These are phyloP conservation scores for Athrips mouffetella DNA, from an alignment of 2,888 invertebrate species.

Conservation along the genomic window DNA sequence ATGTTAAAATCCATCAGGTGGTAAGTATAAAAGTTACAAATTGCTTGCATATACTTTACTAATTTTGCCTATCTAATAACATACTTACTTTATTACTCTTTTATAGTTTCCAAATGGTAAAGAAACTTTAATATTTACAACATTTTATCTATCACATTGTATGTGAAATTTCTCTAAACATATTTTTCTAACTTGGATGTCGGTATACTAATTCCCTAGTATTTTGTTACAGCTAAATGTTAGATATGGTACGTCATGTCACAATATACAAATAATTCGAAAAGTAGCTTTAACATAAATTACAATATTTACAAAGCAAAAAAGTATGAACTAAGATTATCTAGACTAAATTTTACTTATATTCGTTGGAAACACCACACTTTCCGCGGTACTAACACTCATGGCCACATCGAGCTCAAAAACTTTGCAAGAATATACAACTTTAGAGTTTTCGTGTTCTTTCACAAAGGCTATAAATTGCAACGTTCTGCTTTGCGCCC, in stretches of 20 bases:
- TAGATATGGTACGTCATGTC: not conserved
- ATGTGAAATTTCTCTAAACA: not conserved
- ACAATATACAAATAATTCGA: slow-evolving; percentile 48
- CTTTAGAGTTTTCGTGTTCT: slow-evolving; percentile 62
- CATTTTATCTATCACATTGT: not conserved
- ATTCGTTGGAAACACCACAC: slow-evolving; percentile 38
- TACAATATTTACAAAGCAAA: slow-evolving; percentile 61
- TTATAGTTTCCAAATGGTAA: not conserved
- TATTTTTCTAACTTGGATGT: not conserved
- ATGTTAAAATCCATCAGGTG: slow-evolving; percentile 10
- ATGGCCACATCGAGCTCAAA: slow-evolving; percentile 35
- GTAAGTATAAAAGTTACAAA: slow-evolving; percentile 15
- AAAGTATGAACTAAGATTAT: slow-evolving; percentile 23
- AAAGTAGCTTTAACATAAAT: slow-evolving; percentile 53
- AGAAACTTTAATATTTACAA: slow-evolving; percentile 2
- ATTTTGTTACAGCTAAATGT: not conserved
- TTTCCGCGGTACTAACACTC: slow-evolving; percentile 34
- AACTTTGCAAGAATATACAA: slow-evolving; percentile 50
- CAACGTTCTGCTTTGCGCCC: slow-evolving; percentile 51
- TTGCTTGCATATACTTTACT: slow-evolving; percentile 6
- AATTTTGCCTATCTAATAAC: slow-evolving; percentile 4
- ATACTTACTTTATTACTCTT: slow-evolving; percentile 3
- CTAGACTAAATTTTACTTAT: slow-evolving; percentile 31
- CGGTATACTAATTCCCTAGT: not conserved
- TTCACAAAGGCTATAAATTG: slow-evolving; percentile 59